Percentiles rank a stretch among this genome's conserved stretches.
Evolutionary conservation across 2,888 invertebrate species (phyloP).

Genomic region (Brachyptera putata): DNA sequence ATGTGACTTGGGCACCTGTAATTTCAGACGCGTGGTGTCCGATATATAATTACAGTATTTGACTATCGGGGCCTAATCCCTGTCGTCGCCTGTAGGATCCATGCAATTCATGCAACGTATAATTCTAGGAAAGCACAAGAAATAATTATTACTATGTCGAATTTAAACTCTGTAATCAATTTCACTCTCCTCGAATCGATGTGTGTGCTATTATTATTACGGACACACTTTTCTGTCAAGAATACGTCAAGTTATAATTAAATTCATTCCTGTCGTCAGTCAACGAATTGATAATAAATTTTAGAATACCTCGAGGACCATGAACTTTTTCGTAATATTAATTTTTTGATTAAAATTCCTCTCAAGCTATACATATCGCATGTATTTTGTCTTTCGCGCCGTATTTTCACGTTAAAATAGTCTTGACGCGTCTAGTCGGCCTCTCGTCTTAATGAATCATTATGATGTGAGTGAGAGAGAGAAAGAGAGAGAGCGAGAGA

Average conservation of each 20-base stretch:
- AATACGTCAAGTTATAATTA: no score
- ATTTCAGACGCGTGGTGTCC: conserved; percentile 16
- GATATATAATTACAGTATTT: conserved; percentile 16
- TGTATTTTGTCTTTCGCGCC: conserved; percentile 2
- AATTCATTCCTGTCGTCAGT: neutral
- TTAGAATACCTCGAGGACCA: neutral
- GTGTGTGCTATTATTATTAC: no score
- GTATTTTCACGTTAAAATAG: conserved; percentile 8
- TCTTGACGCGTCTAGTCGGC: conserved; percentile 13
- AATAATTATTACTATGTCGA: no score
- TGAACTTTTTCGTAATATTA: neutral
- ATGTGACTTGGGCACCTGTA: conserved; percentile 2
- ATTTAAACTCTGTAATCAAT: no score
- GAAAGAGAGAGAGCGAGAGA: no score
- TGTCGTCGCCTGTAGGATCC: neutral
- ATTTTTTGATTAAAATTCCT: conserved; percentile 20
- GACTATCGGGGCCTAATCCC: neutral
- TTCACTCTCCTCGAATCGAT: no score
- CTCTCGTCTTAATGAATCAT: conserved; percentile 26
- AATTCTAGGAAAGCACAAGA: no score
- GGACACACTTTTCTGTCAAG: no score
- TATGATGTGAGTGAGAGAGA: no score
- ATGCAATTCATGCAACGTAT: no score
- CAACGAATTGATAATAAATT: neutral
- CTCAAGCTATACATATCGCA: conserved; percentile 1